These are phyloP conservation scores for Dolomedes plantarius DNA, from an alignment of 2,888 invertebrate species.

Conservation along the genomic window DNA sequence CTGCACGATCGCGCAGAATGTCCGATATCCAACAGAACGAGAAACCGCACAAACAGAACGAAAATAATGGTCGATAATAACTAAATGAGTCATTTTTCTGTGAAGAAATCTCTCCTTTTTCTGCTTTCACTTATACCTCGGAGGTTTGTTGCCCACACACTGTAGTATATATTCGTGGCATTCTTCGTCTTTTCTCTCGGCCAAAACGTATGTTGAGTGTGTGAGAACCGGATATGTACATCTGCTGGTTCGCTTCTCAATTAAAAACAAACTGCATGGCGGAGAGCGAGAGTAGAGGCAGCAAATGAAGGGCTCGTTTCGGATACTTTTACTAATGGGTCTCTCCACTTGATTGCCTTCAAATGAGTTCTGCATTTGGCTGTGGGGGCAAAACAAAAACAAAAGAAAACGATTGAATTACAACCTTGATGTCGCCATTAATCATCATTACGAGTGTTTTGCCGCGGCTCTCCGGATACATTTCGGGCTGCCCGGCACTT, in stretches of 20 bases:
- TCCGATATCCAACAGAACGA: too few relatives aligned
- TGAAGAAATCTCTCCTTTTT: background rate
- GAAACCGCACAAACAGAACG: background rate
- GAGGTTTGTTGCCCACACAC: too few relatives aligned
- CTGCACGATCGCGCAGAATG: background rate
- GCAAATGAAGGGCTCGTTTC: background rate
- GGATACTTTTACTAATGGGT: slow-evolving; percentile 6
- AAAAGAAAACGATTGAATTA: slow-evolving; percentile 10
- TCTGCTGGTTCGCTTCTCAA: background rate
- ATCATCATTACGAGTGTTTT: slow-evolving; percentile 23
- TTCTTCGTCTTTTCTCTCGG: too few relatives aligned
- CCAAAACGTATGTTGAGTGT: background rate
- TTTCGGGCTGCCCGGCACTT: background rate
- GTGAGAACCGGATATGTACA: slow-evolving; percentile 4
- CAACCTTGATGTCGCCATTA: slow-evolving; percentile 20
- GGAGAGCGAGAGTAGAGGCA: background rate
- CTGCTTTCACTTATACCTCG: background rate
- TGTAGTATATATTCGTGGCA: background rate
- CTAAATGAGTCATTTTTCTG: background rate
- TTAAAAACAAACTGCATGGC: slow-evolving; percentile 3
- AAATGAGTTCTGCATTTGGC: background rate
- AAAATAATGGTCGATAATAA: background rate
- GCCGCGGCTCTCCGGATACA: background rate
- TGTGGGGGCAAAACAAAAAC: background rate
- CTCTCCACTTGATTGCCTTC: slow-evolving; percentile 24